phyloP scores from a whole-genome alignment of 2,888 invertebrate genomes.

The Drosophila pseudotalamancana region DNA sequence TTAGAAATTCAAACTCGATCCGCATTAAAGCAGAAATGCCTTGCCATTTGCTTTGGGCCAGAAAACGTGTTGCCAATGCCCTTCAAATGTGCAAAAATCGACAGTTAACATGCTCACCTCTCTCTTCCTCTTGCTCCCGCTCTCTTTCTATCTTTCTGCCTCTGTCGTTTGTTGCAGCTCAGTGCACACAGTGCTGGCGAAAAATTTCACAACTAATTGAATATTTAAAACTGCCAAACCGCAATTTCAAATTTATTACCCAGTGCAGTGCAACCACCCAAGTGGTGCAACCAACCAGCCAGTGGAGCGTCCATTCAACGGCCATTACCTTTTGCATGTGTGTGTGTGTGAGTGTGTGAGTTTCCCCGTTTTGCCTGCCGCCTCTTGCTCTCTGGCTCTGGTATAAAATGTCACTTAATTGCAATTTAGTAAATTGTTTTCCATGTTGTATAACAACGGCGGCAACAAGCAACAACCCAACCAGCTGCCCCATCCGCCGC shows the following conservation, averaged over 20 bases:
- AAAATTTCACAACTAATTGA: constrained; percentile 82
- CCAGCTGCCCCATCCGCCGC: background rate
- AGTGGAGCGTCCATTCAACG: constrained; percentile 54
- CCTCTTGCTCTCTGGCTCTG: constrained; percentile 1
- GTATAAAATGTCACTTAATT: constrained; percentile 82
- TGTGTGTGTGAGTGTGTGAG: constrained; percentile 17
- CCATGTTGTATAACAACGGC: constrained; percentile 76
- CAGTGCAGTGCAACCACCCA: constrained; percentile 50
- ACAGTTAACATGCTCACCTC: constrained; percentile 47
- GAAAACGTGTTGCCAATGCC: constrained; percentile 37
- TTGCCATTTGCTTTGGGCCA: background rate
- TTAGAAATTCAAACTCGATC: background rate
- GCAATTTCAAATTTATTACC: constrained; percentile 82
- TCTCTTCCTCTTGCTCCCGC: constrained; percentile 23
- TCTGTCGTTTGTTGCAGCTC: constrained; percentile 42
- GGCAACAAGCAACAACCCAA: constrained; percentile 69
- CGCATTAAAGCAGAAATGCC: background rate
- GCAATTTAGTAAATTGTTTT: constrained; percentile 83
- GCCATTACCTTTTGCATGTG: constrained; percentile 56
- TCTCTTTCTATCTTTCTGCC: no score
- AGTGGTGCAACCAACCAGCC: constrained; percentile 17
- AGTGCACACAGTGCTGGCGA: constrained; percentile 44
- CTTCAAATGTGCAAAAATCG: constrained; percentile 54
- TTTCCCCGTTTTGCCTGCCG: background rate
- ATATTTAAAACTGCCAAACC: constrained; percentile 82